A percentile compares a stretch with the other conserved stretches of the same genome.
phyloP scores from a whole-genome alignment of 53 echinoderm and acorn worm species.

The Patiria pectinifera region DNA sequence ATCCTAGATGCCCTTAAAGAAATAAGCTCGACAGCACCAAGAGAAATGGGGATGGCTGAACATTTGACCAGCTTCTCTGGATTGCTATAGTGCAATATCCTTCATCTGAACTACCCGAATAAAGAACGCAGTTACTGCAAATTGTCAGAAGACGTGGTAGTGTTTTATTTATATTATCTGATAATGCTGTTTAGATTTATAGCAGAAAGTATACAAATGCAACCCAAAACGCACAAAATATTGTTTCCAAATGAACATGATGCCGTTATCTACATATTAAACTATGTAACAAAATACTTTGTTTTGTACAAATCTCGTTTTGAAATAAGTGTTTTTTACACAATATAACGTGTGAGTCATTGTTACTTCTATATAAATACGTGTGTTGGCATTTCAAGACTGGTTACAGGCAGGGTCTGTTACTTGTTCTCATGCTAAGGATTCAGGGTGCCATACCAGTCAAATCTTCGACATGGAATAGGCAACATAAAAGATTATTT shows the following conservation, averaged over 20 bases:
- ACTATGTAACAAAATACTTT: constrained; percentile 51
- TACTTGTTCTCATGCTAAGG: no score
- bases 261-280: constrained; percentile 38
- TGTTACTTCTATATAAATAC: neutral
- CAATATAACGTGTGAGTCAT: neutral
- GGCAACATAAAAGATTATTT: no score
- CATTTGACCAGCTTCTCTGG: no score
- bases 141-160: neutral
- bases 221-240: constrained; percentile 31
- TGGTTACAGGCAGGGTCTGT: neutral
- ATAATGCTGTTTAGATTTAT: constrained; percentile 39
- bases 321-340: neutral
- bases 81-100: no score
- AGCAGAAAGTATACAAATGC: constrained; percentile 60
- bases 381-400: neutral
- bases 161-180: constrained; percentile 40
- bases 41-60: no score
- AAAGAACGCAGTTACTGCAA: neutral
- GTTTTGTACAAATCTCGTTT: neutral
- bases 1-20: no score
- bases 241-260: constrained; percentile 5
- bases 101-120: neutral
- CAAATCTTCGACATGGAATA: no score
- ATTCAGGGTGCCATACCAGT: no score
- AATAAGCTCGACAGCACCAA: no score